These are phyloP conservation scores for Petrophora chlorosata DNA, from an alignment of 2,888 invertebrate species.

Conservation along the genomic window DNA sequence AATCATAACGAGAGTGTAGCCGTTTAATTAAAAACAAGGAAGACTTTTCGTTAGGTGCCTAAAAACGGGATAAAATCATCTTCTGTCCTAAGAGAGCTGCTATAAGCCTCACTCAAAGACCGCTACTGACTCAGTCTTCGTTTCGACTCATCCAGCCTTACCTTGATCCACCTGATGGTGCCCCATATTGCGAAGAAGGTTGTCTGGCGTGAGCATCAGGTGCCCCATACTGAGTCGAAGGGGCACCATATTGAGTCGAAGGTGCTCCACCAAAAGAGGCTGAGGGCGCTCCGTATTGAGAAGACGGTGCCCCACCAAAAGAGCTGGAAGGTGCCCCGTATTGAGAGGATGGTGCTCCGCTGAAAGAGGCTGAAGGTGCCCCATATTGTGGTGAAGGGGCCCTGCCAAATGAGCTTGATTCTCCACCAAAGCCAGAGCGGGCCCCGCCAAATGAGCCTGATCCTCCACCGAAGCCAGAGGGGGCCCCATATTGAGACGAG, in stretches of 20 bases:
- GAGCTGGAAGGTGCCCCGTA: constrained; percentile 37
- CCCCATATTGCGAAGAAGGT: constrained; percentile 32
- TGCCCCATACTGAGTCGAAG: constrained; percentile 35
- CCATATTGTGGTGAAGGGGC: constrained; percentile 18
- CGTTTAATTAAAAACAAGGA: no score
- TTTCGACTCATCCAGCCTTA: no score
- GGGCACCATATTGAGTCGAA: constrained; percentile 28
- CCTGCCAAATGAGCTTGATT: constrained; percentile 17
- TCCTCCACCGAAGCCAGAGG: constrained; percentile 34
- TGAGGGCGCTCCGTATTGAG: constrained; percentile 33
- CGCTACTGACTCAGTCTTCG: no score
- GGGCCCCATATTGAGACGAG: constrained; percentile 66
- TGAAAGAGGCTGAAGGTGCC: constrained; percentile 38
- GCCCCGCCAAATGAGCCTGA: constrained; percentile 22
- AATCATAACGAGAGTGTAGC: no score
- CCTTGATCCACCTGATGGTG: constrained; percentile 7
- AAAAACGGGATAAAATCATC: no score
- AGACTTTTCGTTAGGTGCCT: no score
- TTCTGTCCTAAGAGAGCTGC: no score
- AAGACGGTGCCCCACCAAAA: constrained; percentile 17
- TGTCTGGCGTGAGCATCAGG: constrained; percentile 17
- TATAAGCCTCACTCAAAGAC: no score
- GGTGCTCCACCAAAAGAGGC: constrained; percentile 6
- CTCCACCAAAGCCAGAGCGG: constrained; percentile 21
- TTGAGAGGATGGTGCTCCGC: constrained; percentile 34